These are phyloP conservation scores for Myrmecobius fasciatus DNA, from an alignment of 2,113 vertebrate genomes.

Conservation along the genomic window DNA sequence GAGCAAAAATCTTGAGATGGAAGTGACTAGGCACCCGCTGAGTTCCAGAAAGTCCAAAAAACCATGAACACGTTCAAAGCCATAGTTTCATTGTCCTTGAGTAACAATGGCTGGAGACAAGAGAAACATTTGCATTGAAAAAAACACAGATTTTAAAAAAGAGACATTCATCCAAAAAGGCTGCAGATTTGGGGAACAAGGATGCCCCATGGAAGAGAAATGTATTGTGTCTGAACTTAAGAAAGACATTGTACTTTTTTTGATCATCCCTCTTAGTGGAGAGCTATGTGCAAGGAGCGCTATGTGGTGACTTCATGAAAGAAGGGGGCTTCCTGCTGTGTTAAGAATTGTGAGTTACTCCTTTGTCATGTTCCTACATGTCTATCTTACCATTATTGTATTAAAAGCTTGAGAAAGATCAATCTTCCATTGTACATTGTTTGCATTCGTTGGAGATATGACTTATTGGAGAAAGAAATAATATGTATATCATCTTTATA, in stretches of 20 bases:
- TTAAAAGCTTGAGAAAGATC: not conserved
- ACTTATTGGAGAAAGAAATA: not conserved
- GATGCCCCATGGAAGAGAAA: not conserved
- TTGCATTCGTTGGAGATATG: not conserved
- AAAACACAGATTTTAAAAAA: not conserved
- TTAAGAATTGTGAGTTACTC: not conserved
- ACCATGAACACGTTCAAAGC: not conserved
- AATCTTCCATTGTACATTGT: not conserved
- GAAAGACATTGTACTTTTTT: not conserved
- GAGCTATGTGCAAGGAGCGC: not conserved
- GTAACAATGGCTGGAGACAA: not conserved
- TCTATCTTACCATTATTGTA: not conserved
- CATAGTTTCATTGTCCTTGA: not conserved
- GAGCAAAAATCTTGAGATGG: not conserved
- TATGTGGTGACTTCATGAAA: not conserved
- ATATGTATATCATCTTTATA: not conserved
- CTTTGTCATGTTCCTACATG: not conserved
- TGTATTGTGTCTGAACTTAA: not conserved
- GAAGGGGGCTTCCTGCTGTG: not conserved
- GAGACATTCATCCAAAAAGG: not conserved
- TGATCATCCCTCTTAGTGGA: not conserved
- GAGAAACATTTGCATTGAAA: not conserved
- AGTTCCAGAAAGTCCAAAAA: not conserved
- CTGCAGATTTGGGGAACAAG: not conserved
- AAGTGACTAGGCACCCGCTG: not conserved